Evolutionary conservation across 2,888 invertebrate species (phyloP).

Genomic region (Lithophane ornitopus): DNA sequence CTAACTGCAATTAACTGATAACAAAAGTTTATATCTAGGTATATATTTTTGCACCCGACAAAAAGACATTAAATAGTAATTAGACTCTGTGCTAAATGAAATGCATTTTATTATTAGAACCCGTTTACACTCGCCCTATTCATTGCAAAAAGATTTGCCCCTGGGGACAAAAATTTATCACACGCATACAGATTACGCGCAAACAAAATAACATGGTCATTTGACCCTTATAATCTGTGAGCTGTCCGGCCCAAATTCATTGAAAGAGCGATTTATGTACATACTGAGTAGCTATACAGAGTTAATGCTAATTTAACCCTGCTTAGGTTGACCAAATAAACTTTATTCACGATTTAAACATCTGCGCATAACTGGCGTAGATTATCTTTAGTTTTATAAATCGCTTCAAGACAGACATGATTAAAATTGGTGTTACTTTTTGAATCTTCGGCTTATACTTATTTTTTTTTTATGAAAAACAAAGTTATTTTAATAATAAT

Average conservation of each 20-base stretch:
- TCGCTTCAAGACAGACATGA: background rate
- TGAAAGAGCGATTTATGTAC: constrained; percentile 45
- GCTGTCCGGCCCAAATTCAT: constrained; percentile 45
- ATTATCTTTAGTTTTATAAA: background rate
- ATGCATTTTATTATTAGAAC: constrained; percentile 22
- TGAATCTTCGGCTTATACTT: background rate
- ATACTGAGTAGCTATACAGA: constrained; percentile 5
- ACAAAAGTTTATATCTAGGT: background rate
- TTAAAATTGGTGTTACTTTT: background rate
- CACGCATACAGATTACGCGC: constrained; percentile 35
- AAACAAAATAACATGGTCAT: constrained; percentile 47
- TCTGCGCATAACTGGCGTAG: background rate
- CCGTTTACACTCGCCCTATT: background rate
- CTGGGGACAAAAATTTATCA: constrained; percentile 35
- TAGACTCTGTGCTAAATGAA: background rate
- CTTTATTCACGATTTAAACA: constrained; percentile 20
- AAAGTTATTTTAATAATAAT: too few relatives aligned
- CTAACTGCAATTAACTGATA: background rate
- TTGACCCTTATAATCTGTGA: constrained; percentile 54
- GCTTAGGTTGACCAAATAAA: constrained; percentile 33
- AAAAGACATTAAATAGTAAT: constrained; percentile 29
- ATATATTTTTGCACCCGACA: background rate
- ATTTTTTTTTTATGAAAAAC: too few relatives aligned
- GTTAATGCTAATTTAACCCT: constrained; percentile 39
- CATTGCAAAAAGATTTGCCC: constrained; percentile 35